These are phyloP conservation scores for Limosa lapponica DNA, from an alignment of 2,797 vertebrate species.

Conservation along the genomic window DNA sequence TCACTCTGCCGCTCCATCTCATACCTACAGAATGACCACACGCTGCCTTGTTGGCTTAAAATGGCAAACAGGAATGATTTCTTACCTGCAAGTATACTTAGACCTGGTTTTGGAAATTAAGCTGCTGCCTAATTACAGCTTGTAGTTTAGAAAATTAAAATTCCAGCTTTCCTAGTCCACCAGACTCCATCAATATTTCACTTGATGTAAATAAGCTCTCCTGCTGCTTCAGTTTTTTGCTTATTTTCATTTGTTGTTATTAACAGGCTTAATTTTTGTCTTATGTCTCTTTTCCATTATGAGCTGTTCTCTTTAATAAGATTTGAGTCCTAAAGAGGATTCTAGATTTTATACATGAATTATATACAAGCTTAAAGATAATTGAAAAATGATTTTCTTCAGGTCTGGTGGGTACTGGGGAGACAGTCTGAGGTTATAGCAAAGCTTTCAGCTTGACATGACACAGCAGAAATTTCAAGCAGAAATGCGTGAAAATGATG, in stretches of 20 bases:
- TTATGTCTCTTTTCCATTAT: constrained; percentile 13
- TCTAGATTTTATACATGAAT: constrained; percentile 16
- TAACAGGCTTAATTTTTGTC: background rate
- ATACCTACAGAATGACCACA: background rate
- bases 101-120: background rate
- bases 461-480: constrained; percentile 10
- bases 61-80: background rate
- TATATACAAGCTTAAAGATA: constrained; percentile 19
- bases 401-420: background rate
- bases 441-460: background rate
- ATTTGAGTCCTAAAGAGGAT: constrained; percentile 38
- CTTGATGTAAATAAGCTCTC: background rate
- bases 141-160: background rate
- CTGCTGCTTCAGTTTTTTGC: background rate
- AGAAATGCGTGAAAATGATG: background rate
- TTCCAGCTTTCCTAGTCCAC: background rate
- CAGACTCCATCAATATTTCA: background rate
- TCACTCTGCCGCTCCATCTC: background rate
- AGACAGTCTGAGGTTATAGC: background rate
- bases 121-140: background rate
- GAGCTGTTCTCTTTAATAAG: constrained; percentile 26
- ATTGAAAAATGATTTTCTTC: constrained; percentile 9
- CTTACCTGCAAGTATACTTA: background rate
- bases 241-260: constrained; percentile 31
- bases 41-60: background rate